Conservation (phyloP, 1,140 invertebrate genomes). For the Papilio polyxenes region DNA sequence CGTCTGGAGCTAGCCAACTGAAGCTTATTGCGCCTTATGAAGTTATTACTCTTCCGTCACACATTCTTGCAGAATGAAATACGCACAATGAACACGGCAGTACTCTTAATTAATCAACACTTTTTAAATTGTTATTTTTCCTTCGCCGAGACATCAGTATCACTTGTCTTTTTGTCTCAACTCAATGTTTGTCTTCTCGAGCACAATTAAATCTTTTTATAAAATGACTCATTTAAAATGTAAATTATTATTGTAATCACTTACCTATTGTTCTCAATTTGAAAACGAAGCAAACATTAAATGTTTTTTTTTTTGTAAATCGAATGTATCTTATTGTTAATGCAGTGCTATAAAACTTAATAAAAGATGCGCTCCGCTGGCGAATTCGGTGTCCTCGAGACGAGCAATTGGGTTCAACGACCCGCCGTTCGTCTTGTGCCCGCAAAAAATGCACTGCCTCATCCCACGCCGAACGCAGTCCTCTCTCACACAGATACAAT, state of each 20-base stretch:
- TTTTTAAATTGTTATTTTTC: slow-evolving; percentile 10
- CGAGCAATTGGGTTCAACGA: slow-evolving; percentile 69
- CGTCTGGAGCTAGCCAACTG: slow-evolving; percentile 47
- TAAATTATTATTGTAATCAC: neutral
- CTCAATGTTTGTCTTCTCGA: neutral
- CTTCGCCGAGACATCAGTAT: neutral
- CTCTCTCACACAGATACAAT: slow-evolving; percentile 65
- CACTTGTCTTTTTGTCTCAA: neutral
- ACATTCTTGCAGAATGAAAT: slow-evolving; percentile 53
- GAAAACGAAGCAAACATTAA: neutral
- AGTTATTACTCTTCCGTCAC: slow-evolving; percentile 56
- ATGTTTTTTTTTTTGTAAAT: neutral
- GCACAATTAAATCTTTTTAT: neutral
- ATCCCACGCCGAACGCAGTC: slow-evolving; percentile 72
- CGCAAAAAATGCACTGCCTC: slow-evolving; percentile 79
- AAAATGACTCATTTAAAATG: neutral
- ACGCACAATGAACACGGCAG: slow-evolving; percentile 49
- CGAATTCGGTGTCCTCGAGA: slow-evolving; percentile 73
- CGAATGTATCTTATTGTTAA: slow-evolving; percentile 35
- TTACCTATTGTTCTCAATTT: neutral
- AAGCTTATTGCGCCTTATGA: slow-evolving; percentile 57
- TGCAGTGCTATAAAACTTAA: slow-evolving; percentile 49
- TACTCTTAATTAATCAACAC: slow-evolving; percentile 53
- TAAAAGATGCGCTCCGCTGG: slow-evolving; percentile 70
- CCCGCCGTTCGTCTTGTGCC: slow-evolving; percentile 71